A percentile compares a stretch with the other conserved stretches of the same genome.
phyloP scores from a whole-genome alignment of 2,113 vertebrate species.

The Nanorana parkeri region DNA sequence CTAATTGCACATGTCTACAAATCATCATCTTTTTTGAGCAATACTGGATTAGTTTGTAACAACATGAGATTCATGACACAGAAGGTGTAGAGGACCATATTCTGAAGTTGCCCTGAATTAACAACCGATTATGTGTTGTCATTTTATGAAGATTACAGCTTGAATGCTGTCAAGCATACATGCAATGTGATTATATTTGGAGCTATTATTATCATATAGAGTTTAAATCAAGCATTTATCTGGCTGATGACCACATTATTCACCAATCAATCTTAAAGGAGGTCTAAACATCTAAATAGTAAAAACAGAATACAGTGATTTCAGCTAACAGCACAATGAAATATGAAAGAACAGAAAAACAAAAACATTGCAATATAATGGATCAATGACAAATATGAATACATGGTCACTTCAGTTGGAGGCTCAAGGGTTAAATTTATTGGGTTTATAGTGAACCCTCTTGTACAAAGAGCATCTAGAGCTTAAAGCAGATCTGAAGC shows the following conservation, averaged over 20 bases:
- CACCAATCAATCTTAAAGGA: constrained; percentile 63
- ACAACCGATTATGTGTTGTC: constrained; percentile 80
- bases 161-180: constrained; percentile 75
- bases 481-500: too few relatives aligned
- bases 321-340: too few relatives aligned
- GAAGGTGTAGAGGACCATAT: constrained; percentile 73
- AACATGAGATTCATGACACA: constrained; percentile 73
- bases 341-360: too few relatives aligned
- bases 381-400: too few relatives aligned
- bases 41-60: constrained; percentile 71
- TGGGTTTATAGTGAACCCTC: too few relatives aligned
- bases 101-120: constrained; percentile 79
- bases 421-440: too few relatives aligned
- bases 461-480: too few relatives aligned
- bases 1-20: too few relatives aligned
- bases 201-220: constrained; percentile 70
- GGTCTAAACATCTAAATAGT: constrained; percentile 60
- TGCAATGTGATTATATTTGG: constrained; percentile 74
- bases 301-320: constrained; percentile 30
- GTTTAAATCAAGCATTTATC: constrained; percentile 68
- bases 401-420: too few relatives aligned
- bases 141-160: constrained; percentile 76
- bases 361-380: too few relatives aligned
- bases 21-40: constrained; percentile 69
- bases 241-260: constrained; percentile 66